A percentile compares a stretch with the other conserved stretches of the same genome.
Conservation (phyloP, 2,113 vertebrate genomes). For the Protomyctophum bolini region DNA sequence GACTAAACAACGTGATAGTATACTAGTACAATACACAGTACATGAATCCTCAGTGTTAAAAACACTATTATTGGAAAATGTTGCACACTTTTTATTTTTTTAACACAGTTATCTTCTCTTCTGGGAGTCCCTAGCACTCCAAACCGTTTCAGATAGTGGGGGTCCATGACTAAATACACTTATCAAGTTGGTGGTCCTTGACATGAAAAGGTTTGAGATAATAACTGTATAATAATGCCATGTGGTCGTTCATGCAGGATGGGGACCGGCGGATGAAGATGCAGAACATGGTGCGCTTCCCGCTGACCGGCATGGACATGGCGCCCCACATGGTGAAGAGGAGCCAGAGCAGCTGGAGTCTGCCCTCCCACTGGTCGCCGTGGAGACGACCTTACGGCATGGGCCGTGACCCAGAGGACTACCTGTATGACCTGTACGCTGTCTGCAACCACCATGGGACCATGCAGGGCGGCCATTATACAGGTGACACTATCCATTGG, state of each 20-base stretch:
- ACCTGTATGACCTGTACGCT: conserved; percentile 94
- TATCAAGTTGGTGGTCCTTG: no score
- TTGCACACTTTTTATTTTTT: no score
- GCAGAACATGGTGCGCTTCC: conserved; percentile 95
- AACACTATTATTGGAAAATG: no score
- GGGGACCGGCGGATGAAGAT: conserved; percentile 92
- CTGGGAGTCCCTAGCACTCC: no score
- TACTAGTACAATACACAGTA: no score
- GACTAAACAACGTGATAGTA: no score
- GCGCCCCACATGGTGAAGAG: conserved; percentile 95
- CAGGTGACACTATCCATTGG: conserved; percentile 74
- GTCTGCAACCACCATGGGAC: conserved; percentile 98
- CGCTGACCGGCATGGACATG: conserved; percentile 93
- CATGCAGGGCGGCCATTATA: conserved; percentile 98
- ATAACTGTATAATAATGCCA: no score
- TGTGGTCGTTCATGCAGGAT: conserved; percentile 81
- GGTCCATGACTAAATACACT: no score
- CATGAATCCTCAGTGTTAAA: no score
- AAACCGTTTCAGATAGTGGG: no score
- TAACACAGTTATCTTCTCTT: no score
- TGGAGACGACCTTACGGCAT: conserved; percentile 93
- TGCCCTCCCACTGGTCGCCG: conserved; percentile 93
- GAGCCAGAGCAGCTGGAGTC: conserved; percentile 96
- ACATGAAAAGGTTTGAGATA: no score
- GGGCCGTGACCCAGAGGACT: conserved; percentile 93